Evolutionary conservation across 2,888 invertebrate genomes (phyloP).

Genomic region (Leptopilina myrica): DNA sequence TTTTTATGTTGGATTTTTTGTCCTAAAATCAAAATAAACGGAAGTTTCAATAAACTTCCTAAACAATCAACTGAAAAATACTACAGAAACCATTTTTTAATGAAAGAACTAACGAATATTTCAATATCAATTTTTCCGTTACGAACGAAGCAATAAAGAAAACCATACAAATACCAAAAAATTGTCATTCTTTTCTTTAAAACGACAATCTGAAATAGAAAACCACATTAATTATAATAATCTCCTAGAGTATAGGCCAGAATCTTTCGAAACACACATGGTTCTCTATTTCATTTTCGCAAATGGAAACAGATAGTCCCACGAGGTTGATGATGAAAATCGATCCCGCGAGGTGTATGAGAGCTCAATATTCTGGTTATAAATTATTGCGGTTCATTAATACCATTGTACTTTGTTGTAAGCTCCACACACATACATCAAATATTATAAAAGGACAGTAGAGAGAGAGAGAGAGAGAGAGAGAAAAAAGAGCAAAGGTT

Average conservation of each 20-base stretch:
- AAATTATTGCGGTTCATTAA: conserved; percentile 33
- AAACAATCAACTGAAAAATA: too few species aligned
- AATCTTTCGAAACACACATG: conserved; percentile 27
- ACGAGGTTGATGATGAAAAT: conserved; percentile 35
- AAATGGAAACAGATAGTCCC: conserved; percentile 30
- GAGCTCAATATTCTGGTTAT: conserved; percentile 28
- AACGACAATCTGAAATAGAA: too few species aligned
- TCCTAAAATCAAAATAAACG: too few species aligned
- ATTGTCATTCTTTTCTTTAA: too few species aligned
- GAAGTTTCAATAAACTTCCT: too few species aligned
- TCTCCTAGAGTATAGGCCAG: not conserved
- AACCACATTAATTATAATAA: not conserved
- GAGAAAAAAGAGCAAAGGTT: not conserved
- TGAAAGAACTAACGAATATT: too few species aligned
- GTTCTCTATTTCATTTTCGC: conserved; percentile 21
- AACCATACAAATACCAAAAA: too few species aligned
- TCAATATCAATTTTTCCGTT: too few species aligned
- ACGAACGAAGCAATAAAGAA: too few species aligned
- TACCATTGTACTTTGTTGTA: conserved; percentile 34
- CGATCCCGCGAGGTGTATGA: conserved; percentile 24
- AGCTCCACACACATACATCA: not conserved
- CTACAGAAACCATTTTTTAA: too few species aligned
- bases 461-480: not conserved
- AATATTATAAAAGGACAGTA: not conserved
- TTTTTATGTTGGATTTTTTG: too few species aligned